Base-by-base conservation (phyloP, 1,140 invertebrate species). In the Magallana angulata region DNA sequence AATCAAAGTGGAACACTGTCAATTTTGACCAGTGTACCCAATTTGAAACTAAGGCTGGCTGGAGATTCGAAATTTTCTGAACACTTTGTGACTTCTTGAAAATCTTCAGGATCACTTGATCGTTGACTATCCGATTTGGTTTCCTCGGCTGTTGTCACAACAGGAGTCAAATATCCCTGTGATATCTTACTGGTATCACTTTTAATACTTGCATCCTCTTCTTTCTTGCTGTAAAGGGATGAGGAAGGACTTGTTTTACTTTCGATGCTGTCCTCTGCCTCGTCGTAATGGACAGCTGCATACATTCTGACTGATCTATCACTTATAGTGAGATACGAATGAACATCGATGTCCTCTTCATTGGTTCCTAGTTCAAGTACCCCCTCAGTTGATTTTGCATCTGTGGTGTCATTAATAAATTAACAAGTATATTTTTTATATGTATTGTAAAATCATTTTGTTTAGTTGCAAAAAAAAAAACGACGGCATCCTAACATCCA, bases 271-370 rank as follows among this genome's bases (percentile, higher is more conserved):
- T 76, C 68, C 24, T 11, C 9, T 0, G 68, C 68, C 14, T 76
- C 68, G 9, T 76, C 68, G 30, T 76, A 76, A 12, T 76, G 68
- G 12, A 76, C 68, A 76, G 24, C 68, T 7, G 68, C 68, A 76
- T 76, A 76, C 18, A 76, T 18, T 8, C 68, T 18, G 14, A 30
- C 24, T 11, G 68, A 76, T 36, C 68, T 30, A 9, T 76, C 68
- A 30, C 68, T 76, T 30, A 76, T 76, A 1, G 68, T 76, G 6
- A 76, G 68, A 9, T 76, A 76, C 7, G 68, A 76, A 76, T 76
- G 68, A 30, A 4, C 24, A 76, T 76, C 68, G 24, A 9, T 18
- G 36, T 76, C 30, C 36, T 76, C 18, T 8, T 30, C 68, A 7
- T 7, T 30, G 0, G 68, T 11, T 2, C 24, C 68, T 2, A 30